A percentile compares a stretch with the other conserved stretches of the same genome.
Evolutionary conservation across 23 tunicate genomes (phyloP).

Genomic region (Aplidium turbinatum): DNA sequence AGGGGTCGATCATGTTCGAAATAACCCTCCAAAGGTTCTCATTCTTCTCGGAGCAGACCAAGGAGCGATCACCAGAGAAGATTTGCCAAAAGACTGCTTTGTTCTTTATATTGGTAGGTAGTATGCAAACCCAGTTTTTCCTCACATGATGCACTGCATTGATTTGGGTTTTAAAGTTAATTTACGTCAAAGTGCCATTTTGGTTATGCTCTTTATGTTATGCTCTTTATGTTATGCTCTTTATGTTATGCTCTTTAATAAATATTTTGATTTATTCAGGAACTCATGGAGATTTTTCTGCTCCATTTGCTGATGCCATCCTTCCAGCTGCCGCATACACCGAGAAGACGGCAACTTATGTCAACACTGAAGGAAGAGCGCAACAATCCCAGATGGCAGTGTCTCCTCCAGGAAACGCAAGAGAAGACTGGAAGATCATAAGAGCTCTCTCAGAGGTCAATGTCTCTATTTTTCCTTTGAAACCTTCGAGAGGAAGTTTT

Average conservation of each 20-base stretch:
- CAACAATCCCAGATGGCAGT: conserved; percentile 90
- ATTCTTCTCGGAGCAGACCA: conserved; percentile 91
- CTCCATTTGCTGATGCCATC: conserved; percentile 94
- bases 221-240: too few species aligned
- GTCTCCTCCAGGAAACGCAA: conserved; percentile 92
- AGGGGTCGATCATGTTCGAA: conserved; percentile 69
- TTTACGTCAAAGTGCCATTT: too few species aligned
- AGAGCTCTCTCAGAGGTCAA: conserved; percentile 92
- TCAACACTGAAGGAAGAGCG: conserved; percentile 96
- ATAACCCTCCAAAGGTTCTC: conserved; percentile 67
- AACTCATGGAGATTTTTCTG: conserved; percentile 88
- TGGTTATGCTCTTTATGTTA: too few species aligned
- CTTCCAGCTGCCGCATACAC: conserved; percentile 99
- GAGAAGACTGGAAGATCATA: conserved; percentile 99
- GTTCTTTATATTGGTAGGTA: conserved; percentile 75
- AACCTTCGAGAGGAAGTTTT: too few species aligned
- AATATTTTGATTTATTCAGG: conserved; percentile 18
- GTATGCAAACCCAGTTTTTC: too few species aligned
- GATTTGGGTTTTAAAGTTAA: too few species aligned
- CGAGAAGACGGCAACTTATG: conserved; percentile 92
- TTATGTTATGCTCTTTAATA: not conserved
- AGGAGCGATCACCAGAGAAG: conserved; percentile 54
- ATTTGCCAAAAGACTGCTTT: conserved; percentile 73
- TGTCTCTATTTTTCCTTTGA: too few species aligned
- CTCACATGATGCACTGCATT: too few species aligned